These are phyloP conservation scores for Nebria ingens DNA, from an alignment of 1,140 invertebrate species.

Conservation along the genomic window DNA sequence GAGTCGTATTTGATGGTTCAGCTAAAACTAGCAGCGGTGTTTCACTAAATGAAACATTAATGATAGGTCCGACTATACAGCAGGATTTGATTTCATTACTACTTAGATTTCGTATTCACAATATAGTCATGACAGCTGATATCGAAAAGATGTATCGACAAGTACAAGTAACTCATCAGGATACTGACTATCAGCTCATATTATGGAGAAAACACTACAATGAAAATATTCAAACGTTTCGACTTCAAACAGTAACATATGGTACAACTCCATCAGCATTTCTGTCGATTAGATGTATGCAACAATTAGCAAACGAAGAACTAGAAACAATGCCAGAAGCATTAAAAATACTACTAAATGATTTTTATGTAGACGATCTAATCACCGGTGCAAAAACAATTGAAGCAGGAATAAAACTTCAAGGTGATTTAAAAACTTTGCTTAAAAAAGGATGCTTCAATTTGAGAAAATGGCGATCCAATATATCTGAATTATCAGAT, in stretches of 20 bases:
- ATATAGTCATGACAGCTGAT: constrained; percentile 19
- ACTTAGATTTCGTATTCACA: constrained; percentile 15
- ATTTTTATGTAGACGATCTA: constrained; percentile 40
- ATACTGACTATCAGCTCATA: not conserved
- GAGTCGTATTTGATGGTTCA: constrained; percentile 18
- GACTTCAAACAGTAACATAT: not conserved
- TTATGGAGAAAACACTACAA: not conserved
- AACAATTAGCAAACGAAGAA: constrained; percentile 15
- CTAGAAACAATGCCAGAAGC: constrained; percentile 19
- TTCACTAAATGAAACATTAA: constrained; percentile 19
- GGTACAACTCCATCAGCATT: constrained; percentile 10
- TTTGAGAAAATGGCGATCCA: constrained; percentile 23
- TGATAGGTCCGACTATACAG: constrained; percentile 16
- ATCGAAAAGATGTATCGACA: constrained; percentile 20
- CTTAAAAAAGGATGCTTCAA: constrained; percentile 19
- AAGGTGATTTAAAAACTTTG: constrained; percentile 16
- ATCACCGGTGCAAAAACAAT: constrained; percentile 27
- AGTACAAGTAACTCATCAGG: not conserved
- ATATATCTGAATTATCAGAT: constrained; percentile 10
- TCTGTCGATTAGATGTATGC: constrained; percentile 7
- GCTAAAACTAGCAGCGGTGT: constrained; percentile 11
- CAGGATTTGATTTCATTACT: constrained; percentile 16
- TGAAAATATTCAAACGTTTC: not conserved
- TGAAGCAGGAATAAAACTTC: constrained; percentile 4
- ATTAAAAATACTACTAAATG: constrained; percentile 22